A percentile compares a stretch with the other conserved stretches of the same genome.
These are phyloP conservation scores for Hydrolagus affinis DNA, from an alignment of 2,113 vertebrate species.

Conservation along the genomic window DNA sequence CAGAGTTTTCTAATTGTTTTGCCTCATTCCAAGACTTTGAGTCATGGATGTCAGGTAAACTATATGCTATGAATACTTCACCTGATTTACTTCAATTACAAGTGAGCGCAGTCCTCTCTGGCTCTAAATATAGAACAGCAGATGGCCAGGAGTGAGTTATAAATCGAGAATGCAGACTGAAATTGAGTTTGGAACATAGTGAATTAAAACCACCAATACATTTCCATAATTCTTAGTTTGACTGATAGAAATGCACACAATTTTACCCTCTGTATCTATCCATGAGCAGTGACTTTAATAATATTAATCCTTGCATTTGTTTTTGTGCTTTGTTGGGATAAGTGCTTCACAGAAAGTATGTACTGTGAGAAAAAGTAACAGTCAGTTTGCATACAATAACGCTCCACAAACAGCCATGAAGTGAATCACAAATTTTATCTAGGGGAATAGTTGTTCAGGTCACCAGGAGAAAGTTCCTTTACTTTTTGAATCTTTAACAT, in stretches of 20 bases:
- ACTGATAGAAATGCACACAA: neutral
- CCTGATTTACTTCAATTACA: neutral
- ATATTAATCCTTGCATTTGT: no score
- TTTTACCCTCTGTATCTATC: neutral
- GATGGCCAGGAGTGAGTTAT: neutral
- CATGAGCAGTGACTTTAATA: neutral
- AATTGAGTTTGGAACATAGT: neutral
- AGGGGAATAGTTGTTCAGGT: no score
- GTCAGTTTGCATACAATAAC: no score
- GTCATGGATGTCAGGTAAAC: neutral
- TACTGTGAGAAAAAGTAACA: no score
- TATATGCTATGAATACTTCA: neutral
- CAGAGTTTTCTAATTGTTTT: no score
- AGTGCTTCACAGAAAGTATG: no score
- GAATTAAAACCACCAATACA: neutral
- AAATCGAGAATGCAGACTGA: neutral
- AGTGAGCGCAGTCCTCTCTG: neutral
- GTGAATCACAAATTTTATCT: no score
- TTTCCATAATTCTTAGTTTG: neutral
- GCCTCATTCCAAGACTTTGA: no score
- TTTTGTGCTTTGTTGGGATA: no score
- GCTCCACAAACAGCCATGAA: no score
- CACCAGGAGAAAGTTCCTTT: no score
- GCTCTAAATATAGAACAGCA: slow-evolving; percentile 1
- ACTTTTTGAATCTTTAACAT: no score